Conservation (phyloP, 2,113 vertebrate species). For the Bufo bufo region DNA sequence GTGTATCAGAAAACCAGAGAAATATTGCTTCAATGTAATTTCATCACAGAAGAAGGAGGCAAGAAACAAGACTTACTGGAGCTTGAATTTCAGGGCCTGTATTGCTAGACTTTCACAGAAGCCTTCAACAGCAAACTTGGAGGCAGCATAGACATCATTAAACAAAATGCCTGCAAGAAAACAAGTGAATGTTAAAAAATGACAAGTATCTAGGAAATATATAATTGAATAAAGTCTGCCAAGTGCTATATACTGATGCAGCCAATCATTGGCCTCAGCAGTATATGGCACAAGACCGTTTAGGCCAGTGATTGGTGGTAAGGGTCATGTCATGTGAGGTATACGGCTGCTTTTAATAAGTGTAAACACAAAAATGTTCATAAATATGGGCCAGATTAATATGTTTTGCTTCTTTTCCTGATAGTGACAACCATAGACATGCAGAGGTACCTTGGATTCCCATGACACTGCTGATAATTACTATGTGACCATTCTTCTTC, state of each 20-base stretch:
- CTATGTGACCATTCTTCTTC: conserved; percentile 81
- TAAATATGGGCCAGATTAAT: too few species aligned
- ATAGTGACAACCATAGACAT: background rate
- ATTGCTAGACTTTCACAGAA: conserved; percentile 87
- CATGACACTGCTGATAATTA: conserved; percentile 88
- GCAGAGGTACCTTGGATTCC: conserved; percentile 79
- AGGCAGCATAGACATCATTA: conserved; percentile 87
- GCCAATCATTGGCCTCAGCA: too few species aligned
- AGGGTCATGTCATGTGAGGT: too few species aligned
- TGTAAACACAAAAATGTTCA: too few species aligned
- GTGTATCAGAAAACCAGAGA: too few species aligned
- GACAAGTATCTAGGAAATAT: background rate
- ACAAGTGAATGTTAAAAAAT: conserved; percentile 31
- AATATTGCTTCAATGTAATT: background rate
- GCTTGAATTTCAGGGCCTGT: conserved; percentile 83
- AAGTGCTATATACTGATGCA: too few species aligned
- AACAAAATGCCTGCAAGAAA: conserved; percentile 80
- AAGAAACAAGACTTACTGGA: conserved; percentile 76
- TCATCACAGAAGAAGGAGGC: background rate
- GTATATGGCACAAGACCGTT: too few species aligned
- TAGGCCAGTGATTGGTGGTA: too few species aligned
- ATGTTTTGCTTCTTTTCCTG: too few species aligned
- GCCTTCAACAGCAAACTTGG: conserved; percentile 87
- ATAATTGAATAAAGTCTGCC: too few species aligned
- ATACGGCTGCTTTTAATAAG: too few species aligned